phyloP scores from a whole-genome alignment of 1,140 invertebrate species.

The Cephus cinctus region DNA sequence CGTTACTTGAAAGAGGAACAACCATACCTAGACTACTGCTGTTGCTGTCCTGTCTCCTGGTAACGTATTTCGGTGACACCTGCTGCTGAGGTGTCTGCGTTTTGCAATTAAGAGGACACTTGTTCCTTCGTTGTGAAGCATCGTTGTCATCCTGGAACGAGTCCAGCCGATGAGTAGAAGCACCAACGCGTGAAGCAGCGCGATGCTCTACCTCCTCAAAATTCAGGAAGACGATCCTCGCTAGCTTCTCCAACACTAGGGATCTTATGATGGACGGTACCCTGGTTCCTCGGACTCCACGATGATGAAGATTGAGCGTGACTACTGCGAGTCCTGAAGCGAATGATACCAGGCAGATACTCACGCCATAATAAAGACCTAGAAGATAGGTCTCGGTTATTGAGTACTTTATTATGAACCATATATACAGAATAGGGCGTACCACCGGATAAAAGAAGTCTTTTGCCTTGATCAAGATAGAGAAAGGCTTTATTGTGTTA shows the following conservation, averaged over 20 bases:
- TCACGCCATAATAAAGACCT: constrained; percentile 90
- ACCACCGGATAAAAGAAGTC: no score
- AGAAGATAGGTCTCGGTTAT: no score
- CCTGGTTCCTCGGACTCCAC: constrained; percentile 75
- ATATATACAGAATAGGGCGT: no score
- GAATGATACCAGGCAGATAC: constrained; percentile 87
- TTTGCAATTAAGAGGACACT: constrained; percentile 39
- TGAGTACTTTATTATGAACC: no score
- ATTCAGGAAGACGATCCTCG: constrained; percentile 61
- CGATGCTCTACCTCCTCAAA: constrained; percentile 33
- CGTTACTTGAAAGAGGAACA: constrained; percentile 11
- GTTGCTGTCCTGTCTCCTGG: constrained; percentile 30
- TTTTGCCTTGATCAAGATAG: no score
- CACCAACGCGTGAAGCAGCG: background rate
- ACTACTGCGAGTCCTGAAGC: constrained; percentile 84
- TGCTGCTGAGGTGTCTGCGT: constrained; percentile 25
- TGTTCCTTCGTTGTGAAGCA: constrained; percentile 30
- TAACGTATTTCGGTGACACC: constrained; percentile 34
- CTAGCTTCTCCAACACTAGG: constrained; percentile 67
- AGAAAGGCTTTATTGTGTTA: no score
- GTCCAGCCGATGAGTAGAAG: background rate
- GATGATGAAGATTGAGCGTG: constrained; percentile 84
- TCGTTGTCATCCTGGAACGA: constrained; percentile 30
- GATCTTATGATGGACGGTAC: constrained; percentile 70
- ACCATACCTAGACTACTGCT: constrained; percentile 36